Base-by-base conservation (phyloP, 2,113 vertebrate species). In the Tragelaphus scriptus region DNA sequence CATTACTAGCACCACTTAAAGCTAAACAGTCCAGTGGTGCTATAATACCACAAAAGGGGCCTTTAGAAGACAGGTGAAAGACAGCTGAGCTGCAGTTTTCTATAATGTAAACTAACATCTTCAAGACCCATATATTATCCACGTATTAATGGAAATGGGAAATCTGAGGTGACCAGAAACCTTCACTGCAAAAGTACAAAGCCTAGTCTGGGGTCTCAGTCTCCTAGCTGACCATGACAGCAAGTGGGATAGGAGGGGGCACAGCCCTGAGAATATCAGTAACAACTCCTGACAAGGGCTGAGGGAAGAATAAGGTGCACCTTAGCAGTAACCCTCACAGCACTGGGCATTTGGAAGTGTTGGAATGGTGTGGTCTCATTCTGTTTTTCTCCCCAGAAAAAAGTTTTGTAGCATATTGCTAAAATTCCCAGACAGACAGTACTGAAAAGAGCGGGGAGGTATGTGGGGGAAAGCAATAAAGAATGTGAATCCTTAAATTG, bases 171-270 rank as follows among this genome's bases (percentile, higher is more conserved):
- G 23, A 36, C 40, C 32, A 93, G 53, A 95, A 93, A 96, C 84
- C 47, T 68, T 65, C 95, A 82, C 21, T 71, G 44, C 36, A 88
- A 93, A 98, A 95, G 85, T n/a, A 93, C 21, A 95, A 77, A 68
- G 89, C 32, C 32, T 77, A 96, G 10, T 65, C 86, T 84, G 7
- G 19, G 44, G 92, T 93, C 40, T 91, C n/a, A 88, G 79, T 93
- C 36, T 40, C 84, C 75, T 80, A 95, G 88, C 1, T 93, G 55
- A 98, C 82, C 8, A 26, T 80, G 59, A 94, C 28, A 12, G 25
- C 10, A 32, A 28, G 13, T 40, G 51, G 63, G 40, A 40, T 32
- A 63, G 80, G 16, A 87, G 7, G 6, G 25, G 49, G 55, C 4
- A 96, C 71, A 89, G 59, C 26, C 30, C 49, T 96, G 25, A 96